Percentiles rank a stretch among this genome's conserved stretches.
Conservation (phyloP, 1,140 invertebrate genomes). For the Ips typographus region DNA sequence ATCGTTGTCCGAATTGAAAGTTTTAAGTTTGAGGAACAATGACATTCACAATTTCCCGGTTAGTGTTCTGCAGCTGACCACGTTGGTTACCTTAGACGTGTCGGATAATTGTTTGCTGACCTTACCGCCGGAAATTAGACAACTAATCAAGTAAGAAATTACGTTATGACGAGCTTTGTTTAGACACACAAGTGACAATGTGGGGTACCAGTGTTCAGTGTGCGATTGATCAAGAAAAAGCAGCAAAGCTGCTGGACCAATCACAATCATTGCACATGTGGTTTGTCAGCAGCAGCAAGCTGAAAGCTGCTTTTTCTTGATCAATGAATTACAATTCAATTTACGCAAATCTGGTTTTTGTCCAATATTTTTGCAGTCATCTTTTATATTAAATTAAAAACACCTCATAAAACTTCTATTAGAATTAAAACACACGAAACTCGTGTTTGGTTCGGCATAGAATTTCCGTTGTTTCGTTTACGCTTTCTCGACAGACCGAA, state of each 20-base stretch:
- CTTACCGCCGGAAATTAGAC: conserved; percentile 63
- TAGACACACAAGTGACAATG: not conserved
- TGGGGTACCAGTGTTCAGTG: no score
- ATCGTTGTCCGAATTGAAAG: conserved; percentile 52
- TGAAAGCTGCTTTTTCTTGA: no score
- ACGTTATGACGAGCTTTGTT: conserved; percentile 29
- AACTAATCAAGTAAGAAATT: conserved; percentile 63
- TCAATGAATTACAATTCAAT: no score
- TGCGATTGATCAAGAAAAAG: no score
- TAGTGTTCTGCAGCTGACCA: conserved; percentile 59
- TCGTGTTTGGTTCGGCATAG: conserved; percentile 22
- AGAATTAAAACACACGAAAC: not conserved
- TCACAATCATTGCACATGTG: no score
- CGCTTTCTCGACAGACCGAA: conserved; percentile 52
- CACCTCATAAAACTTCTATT: no score
- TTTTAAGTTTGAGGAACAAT: conserved; percentile 62
- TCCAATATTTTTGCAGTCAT: no score
- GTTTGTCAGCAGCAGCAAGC: no score
- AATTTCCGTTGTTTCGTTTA: conserved; percentile 52
- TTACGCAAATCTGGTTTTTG: no score
- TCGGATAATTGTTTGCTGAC: conserved; percentile 67
- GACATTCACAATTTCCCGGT: conserved; percentile 60
- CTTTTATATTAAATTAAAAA: no score
- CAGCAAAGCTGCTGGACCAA: no score
- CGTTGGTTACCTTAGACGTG: conserved; percentile 66